A percentile compares a stretch with the other conserved stretches of the same genome.
Evolutionary conservation across 2,888 invertebrate genomes (phyloP).

Genomic region (Trileptium ribeirensis): DNA sequence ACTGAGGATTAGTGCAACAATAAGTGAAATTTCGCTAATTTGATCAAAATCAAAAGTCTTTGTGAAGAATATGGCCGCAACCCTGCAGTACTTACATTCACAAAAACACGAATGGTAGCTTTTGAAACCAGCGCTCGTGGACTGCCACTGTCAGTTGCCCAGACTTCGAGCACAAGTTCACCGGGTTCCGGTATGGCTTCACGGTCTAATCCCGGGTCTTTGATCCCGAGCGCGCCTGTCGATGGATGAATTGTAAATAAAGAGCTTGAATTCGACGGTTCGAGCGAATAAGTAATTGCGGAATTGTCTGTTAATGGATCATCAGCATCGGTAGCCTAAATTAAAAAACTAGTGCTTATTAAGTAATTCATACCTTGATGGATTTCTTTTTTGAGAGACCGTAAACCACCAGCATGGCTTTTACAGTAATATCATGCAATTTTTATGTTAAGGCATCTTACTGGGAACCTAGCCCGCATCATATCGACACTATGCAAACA

Average conservation of each 20-base stretch:
- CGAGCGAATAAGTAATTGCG: conserved; percentile 16
- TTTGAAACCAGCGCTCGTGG: conserved; percentile 21
- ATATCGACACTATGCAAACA: no score
- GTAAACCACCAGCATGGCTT: no score
- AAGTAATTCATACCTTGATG: no score
- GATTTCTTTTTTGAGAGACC: no score
- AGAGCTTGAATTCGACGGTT: conserved; percentile 50
- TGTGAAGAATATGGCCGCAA: no score
- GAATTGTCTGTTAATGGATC: conserved; percentile 2
- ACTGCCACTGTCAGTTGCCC: conserved; percentile 15
- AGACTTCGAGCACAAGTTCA: conserved; percentile 19
- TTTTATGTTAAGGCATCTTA: no score
- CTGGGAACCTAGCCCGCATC: no score
- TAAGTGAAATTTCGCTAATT: no score
- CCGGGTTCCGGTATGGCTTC: conserved; percentile 40
- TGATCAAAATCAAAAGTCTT: no score
- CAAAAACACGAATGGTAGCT: conserved; percentile 46
- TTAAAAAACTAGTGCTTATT: no score
- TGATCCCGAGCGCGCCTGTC: conserved; percentile 65
- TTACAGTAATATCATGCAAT: no score
- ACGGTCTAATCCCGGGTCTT: conserved; percentile 29
- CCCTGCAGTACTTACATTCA: conserved; percentile 47
- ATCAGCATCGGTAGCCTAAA: conserved; percentile 23
- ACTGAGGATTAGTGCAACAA: no score
- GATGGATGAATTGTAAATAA: conserved; percentile 70